phyloP scores from a whole-genome alignment of 2,113 vertebrate genomes.

The Chauna torquata region DNA sequence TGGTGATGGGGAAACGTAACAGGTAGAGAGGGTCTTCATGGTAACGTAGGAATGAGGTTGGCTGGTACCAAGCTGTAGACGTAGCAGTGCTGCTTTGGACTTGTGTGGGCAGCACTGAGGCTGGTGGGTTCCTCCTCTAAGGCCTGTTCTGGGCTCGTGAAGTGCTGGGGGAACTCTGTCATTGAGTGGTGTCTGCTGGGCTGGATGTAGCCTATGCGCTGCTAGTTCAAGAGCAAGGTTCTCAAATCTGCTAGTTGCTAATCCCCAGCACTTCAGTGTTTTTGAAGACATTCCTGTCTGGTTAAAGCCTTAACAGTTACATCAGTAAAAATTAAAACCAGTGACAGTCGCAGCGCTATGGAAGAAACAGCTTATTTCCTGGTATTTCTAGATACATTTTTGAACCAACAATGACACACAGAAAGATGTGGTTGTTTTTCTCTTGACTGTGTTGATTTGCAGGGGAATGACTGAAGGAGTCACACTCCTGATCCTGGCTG shows the following conservation, averaged over 20 bases:
- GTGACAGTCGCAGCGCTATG: not conserved
- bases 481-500: slow-evolving; percentile 92
- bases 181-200: not conserved
- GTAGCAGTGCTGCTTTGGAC: fast-evolving
- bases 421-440: not conserved
- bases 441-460: slow-evolving; percentile 7
- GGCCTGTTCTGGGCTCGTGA: not conserved
- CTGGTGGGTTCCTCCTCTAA: not conserved
- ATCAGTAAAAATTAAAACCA: not conserved
- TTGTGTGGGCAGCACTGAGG: not conserved
- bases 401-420: not conserved
- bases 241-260: not conserved
- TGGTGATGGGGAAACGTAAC: not conserved
- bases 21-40: not conserved
- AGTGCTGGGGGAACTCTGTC: not conserved
- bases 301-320: not conserved
- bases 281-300: not conserved
- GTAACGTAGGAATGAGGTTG: not conserved
- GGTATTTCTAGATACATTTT: not conserved
- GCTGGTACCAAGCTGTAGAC: not conserved
- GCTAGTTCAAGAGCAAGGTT: not conserved
- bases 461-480: slow-evolving; percentile 99
- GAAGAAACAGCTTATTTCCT: not conserved
- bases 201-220: not conserved
- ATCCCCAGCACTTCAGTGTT: not conserved